Evolutionary conservation across 1,140 invertebrate species (phyloP).

Genomic region (Drosophila subpulchrella): DNA sequence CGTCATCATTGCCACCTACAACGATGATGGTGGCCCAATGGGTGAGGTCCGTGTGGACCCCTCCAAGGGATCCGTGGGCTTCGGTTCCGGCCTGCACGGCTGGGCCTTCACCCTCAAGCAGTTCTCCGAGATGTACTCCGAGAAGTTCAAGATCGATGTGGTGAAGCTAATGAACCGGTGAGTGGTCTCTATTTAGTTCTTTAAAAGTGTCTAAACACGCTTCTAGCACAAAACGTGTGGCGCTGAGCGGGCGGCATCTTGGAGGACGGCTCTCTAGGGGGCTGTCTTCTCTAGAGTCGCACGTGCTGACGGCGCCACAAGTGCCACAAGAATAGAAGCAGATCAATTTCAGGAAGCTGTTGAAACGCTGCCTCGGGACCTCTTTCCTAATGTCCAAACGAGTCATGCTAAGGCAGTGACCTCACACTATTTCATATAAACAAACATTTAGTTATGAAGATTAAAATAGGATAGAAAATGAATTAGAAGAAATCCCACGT

Average conservation of each 20-base stretch:
- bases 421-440: conserved; percentile 26
- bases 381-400: conserved; percentile 87
- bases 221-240: conserved; percentile 84
- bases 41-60: conserved; percentile 99
- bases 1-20: conserved; percentile 99
- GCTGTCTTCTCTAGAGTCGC: conserved; percentile 38
- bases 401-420: conserved; percentile 84
- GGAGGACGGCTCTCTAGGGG: conserved; percentile 4
- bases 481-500: no score
- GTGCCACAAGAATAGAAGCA: conserved; percentile 83
- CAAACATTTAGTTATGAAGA: no score
- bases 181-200: conserved; percentile 66
- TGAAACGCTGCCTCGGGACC: conserved; percentile 86
- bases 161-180: conserved; percentile 97
- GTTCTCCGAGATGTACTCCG: conserved; percentile 99
- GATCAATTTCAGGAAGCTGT: conserved; percentile 58
- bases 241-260: conserved; percentile 67
- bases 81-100: conserved; percentile 99
- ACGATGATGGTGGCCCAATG: conserved; percentile 98
- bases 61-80: conserved; percentile 99
- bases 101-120: conserved; percentile 99
- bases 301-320: conserved; percentile 74
- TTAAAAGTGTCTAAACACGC: conserved; percentile 10
- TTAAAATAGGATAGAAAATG: no score
- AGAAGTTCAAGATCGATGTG: conserved; percentile 99